Base-by-base conservation (phyloP, 2,113 vertebrate genomes). In the Rhinopomastus cyanomelas region DNA sequence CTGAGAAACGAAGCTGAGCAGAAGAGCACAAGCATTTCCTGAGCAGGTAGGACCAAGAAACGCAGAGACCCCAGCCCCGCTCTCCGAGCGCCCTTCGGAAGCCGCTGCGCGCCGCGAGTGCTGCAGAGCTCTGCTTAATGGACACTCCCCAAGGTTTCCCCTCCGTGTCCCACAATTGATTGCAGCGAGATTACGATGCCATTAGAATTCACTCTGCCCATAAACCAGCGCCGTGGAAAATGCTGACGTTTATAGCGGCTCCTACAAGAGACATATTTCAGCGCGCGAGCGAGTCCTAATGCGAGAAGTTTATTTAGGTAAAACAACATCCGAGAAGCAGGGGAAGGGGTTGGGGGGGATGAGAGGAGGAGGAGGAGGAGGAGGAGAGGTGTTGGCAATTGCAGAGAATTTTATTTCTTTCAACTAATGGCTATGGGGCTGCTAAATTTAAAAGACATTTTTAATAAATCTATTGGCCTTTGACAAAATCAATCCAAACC, bases 401-500 rank as follows among this genome's bases (percentile, higher is more conserved):
- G 96, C 96, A 95, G 91, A 74, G 97, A 95, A 96, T 97, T 97
- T 97, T 98, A 98, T 98, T 97, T 97, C 97, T 97, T 96, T 97
- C 97, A 97, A 90, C 97, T 97, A 98, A 98, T 97, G 97, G 97
- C 95, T 96, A 95, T 97, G 96, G 66, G 97, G 97, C 97, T 97
- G 97, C 97, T 98, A 98, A 98, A 98, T 97, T 98, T 97, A 97
- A 97, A 97, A 97, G 97, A 97, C 97, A 97, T 96, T 98, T 97
- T 97, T 80, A 97, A 98, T 98, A 98, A 98, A 98, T 98, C 97
- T 97, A 97, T 98, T 97, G 97, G 97, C 96, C 97, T 97, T 98
- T 97, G 97, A 98, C 97, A 98, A 98, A 98, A 98, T 98, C 97
- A 98, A 97, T 97, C 97, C 97, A 97, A 98, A 97, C 95, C 95